Base-by-base conservation (phyloP, 2,888 invertebrate species). In the Lasiommata megera region DNA sequence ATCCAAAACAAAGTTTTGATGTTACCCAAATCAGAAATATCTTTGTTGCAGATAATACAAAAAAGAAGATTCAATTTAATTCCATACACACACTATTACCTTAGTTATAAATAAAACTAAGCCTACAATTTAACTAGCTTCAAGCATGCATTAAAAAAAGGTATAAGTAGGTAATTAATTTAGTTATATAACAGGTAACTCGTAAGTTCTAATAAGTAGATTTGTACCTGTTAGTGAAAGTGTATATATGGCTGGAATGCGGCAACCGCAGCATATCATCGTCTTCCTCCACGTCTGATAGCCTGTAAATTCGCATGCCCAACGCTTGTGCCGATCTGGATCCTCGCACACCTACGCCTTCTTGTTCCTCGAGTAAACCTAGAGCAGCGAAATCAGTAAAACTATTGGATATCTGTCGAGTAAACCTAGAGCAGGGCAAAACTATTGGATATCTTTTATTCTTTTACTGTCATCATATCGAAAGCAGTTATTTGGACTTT, bases 341-440 rank as follows among this genome's bases (percentile, higher is more conserved):
- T 6, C 96, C 96, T 0, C 96, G 93, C 17, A 96, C 95, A 66
- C 96, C 96, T 0, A 98, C 97, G 1, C 98, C 98, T 0, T 97
- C 97, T 57, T 97, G 93, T 60, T 97, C 96, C 69, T 98, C 98
- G 59, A 99, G 84, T 55, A 99, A 90, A 58, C 91, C 91, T 91
- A 66, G 0, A 57, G 57, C 14, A 14, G 2, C 8, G 0, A 28
- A 34, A 14, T 6, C 11, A 31, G 16, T 8, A 14, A 6, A 7
- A n/a, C 3, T 38, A 14, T 38, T 5, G 3, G 8, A 16, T 0
- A 16, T 6, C 7, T 5, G 23, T 23, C 23, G 23, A 23, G 5
- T 2, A 3, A 23, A 5, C 23, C n/a, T n/a, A n/a, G n/a, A n/a
- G n/a, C n/a, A n/a, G n/a, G n/a, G n/a, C n/a, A n/a, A n/a, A n/a